Evolutionary conservation across 2,113 vertebrate species (phyloP), one percentile per base, ranked within the genome.

Genomic region (Natator depressus): DNA sequence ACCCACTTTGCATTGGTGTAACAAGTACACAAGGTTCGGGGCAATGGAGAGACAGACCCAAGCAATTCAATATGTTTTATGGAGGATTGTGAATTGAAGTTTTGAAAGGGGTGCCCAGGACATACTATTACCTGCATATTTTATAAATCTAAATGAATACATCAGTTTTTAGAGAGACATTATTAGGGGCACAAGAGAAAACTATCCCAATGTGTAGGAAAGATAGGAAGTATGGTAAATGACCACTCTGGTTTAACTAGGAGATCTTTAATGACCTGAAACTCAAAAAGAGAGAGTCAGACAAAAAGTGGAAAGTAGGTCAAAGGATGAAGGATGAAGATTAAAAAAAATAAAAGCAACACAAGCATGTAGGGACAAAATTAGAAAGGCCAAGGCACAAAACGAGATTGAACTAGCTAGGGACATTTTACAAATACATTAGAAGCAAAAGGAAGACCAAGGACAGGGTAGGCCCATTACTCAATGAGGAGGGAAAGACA

Each of bases 1-100:
- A 5, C 1, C 29, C 54, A 19, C 1, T 81, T 87, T 20, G 51
- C 75, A 85, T 53, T 69, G 31, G 31, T 1, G 17, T 10, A 62
- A 6, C 13, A 4, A 25, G 22, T 24, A 10, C 10, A 10, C 19
- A 5, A 46, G 38, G 72, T 76, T 11, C 42, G 25, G 38, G 72
- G 72, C 72, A 42, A 76, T 46, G 24, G 42, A 38, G 10, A 93
- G 83, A 85, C 22, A 88, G 38, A 24, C 7, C 88, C 10, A n/a
- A 87, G 19, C 8, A 42, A 8, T 3, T 42, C 4, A 59, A 31
- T 85, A 84, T 17, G 42, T 57, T 22, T 69, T 69, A 31, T 6
- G 81, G 14, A 54, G 57, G 51, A 10, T 82, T 10, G 8, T 10
- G 93, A 83, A 42, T 6, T 6, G 20, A 5, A 0, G 0, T 80